Evolutionary conservation across 35 echinoderm and acorn worm species (phyloP), one percentile per base, ranked within the genome.

Genomic region (Strongylocentrotus purpuratus): DNA sequence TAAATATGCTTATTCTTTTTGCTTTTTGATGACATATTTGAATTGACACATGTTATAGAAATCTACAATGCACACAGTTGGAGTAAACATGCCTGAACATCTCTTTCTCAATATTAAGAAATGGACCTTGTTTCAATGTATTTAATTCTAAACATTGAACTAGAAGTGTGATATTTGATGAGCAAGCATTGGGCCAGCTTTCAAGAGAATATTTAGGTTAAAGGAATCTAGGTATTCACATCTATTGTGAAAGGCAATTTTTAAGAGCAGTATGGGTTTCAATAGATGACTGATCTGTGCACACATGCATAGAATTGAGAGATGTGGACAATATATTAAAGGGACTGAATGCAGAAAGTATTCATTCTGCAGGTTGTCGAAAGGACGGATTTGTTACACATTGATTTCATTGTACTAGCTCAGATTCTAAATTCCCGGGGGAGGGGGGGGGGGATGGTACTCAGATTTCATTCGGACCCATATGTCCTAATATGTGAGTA

Each of bases 31-130:
- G 65, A 22, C 65, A 78, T 78, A 78, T 78, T 78, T 78, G 65
- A 78, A 78, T 28, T 78, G 65, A 78, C 65, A 78, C 65, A 78
- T 78, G 18, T 78, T 78, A n/a, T 78, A 78, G 65, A n/a, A 78
- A 78, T 78, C 20, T 78, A 78, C 65, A 28, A 8, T 78, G 65
- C 28, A 78, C 28, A n/a, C 7, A 28, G 22, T 78, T 59, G 25
- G 4, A 78, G 65, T 8, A 78, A 78, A 78, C 25, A 78, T 28
- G 7, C 65, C 65, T 78, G 65, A 22, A 78, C 65, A 78, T 22
- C 20, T 22, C 65, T 78, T 78, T n/a, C 7, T 78, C 20, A 78
- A 78, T 78, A 78, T 70, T 18, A 50, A 70, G 61, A 70, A 70
- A 70, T 70, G 61, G 61, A 70, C 61, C 17, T 70, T 70, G 61